These are phyloP conservation scores for Myocastor coypus DNA, from an alignment of 2,113 vertebrate genomes.

Conservation along the genomic window DNA sequence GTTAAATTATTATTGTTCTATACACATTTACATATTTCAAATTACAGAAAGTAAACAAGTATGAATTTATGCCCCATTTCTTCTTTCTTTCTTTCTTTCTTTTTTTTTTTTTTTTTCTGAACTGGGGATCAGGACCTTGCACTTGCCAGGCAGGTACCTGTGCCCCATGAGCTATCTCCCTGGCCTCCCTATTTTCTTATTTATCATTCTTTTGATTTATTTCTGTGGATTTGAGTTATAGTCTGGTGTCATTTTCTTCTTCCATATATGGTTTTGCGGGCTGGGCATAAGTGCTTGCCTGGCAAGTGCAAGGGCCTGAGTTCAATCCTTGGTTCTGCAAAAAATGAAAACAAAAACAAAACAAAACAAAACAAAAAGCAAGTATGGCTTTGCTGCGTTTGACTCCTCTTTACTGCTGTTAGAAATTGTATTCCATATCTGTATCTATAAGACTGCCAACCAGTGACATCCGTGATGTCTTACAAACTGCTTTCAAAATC, in stretches of 20 bases:
- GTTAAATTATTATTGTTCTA: not conserved
- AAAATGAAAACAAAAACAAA: too few species aligned
- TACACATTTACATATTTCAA: not conserved
- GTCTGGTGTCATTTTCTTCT: not conserved
- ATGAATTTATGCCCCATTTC: not conserved
- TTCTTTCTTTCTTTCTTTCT: too few species aligned
- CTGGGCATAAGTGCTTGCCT: too few species aligned
- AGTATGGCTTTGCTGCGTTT: not conserved
- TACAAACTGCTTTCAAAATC: conserved; percentile 3
- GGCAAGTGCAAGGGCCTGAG: too few species aligned
- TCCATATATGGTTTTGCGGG: not conserved
- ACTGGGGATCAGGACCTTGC: too few species aligned
- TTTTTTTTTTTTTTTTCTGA: not conserved
- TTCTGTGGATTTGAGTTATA: not conserved
- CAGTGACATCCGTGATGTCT: not conserved
- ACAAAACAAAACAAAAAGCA: too few species aligned
- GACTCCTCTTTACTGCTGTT: not conserved
- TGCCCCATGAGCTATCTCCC: too few species aligned
- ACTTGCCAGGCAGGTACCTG: too few species aligned
- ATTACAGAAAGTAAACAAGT: not conserved
- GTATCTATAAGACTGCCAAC: not conserved
- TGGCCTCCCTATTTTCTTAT: too few species aligned
- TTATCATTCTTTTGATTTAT: conserved; percentile 1
- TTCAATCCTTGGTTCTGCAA: too few species aligned
- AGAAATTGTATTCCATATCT: not conserved